These are phyloP conservation scores for Peromyscus aztecus DNA, from an alignment of 2,797 vertebrate genomes.

Conservation along the genomic window DNA sequence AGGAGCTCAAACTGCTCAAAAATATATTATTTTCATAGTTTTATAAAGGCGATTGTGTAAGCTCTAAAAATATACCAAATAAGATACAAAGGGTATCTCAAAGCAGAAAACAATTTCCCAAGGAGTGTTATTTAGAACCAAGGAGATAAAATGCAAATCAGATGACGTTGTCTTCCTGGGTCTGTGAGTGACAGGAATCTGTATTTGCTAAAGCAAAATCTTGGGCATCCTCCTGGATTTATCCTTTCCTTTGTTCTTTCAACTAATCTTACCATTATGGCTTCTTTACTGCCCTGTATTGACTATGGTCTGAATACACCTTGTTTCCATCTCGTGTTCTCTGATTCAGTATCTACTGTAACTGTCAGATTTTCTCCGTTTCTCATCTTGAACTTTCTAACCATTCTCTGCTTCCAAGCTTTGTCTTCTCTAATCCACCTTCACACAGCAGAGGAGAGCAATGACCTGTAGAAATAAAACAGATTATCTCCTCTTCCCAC, in stretches of 20 bases:
- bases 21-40: neutral
- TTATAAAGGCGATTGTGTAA: neutral
- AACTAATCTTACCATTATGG: neutral
- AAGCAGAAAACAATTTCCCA: neutral
- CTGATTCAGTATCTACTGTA: neutral
- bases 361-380: neutral
- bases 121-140: neutral
- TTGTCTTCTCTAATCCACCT: neutral
- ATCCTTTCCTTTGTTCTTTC: neutral
- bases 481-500: neutral
- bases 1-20: constrained; percentile 26
- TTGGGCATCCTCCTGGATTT: neutral
- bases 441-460: neutral
- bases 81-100: neutral
- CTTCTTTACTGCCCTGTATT: neutral
- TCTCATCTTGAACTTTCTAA: neutral
- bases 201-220: neutral
- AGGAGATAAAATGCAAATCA: neutral
- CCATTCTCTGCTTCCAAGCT: neutral
- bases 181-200: neutral
- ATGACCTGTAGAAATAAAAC: neutral
- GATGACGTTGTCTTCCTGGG: neutral
- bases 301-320: neutral
- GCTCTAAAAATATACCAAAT: neutral
- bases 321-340: constrained; percentile 22